phyloP scores from a whole-genome alignment of 2,113 vertebrate species.

The western clawed frog (Xenopus tropicalis) region DNA sequence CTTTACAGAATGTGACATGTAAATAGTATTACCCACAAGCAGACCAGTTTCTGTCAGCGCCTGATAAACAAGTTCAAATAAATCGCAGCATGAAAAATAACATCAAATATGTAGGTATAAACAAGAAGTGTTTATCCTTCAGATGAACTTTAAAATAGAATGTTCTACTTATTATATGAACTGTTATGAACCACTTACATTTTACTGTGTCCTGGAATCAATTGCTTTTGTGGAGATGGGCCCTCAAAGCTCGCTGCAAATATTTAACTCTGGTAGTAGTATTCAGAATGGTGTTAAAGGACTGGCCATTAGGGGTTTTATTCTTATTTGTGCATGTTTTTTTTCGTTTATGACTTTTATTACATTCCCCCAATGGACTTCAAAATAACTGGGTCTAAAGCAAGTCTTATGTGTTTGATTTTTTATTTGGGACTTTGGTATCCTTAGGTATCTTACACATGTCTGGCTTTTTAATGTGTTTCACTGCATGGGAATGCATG shows the following conservation, averaged over 20 bases:
- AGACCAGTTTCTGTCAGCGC: slow-evolving; percentile 23
- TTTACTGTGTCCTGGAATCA: not conserved
- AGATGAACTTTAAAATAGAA: slow-evolving; percentile 11
- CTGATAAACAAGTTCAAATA: slow-evolving; percentile 41
- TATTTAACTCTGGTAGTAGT: not conserved
- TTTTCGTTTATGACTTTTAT: too few species aligned
- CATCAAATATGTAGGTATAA: slow-evolving; percentile 15
- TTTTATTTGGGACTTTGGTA: too few species aligned
- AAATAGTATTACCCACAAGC: slow-evolving; percentile 38
- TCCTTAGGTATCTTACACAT: too few species aligned
- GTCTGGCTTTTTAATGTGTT: too few species aligned
- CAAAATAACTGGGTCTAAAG: too few species aligned
- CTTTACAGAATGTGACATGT: slow-evolving; percentile 42
- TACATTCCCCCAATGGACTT: too few species aligned
- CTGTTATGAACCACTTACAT: too few species aligned
- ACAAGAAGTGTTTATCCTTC: slow-evolving; percentile 22
- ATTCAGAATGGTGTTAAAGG: not conserved
- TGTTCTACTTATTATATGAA: not conserved
- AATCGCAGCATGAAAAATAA: slow-evolving; percentile 4
- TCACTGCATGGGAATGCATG: too few species aligned
- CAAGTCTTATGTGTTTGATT: too few species aligned
- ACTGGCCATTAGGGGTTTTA: too few species aligned
- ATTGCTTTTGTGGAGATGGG: not conserved
- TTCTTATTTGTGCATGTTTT: too few species aligned
- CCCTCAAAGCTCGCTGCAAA: not conserved